A percentile compares a stretch with the other conserved stretches of the same genome.
Evolutionary conservation across 2,113 vertebrate species (phyloP).

Genomic region (Halichoeres trimaculatus): DNA sequence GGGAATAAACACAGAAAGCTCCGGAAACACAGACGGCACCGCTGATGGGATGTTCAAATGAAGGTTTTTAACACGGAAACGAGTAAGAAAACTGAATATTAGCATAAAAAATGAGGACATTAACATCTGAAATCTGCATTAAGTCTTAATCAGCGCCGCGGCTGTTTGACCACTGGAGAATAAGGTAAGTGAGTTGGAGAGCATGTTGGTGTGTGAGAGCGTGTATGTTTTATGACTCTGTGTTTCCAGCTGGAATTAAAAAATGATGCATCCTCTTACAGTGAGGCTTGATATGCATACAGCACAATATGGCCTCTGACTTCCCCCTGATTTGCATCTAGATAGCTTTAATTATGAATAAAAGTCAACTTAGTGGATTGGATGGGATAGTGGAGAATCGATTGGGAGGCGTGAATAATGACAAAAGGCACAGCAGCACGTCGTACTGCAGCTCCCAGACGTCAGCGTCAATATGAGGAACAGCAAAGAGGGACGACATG

Average conservation of each 20-base stretch:
- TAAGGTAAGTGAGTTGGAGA: slow-evolving; percentile 37
- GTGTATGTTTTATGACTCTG: slow-evolving; percentile 28
- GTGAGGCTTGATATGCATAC: slow-evolving; percentile 58
- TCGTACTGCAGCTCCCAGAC: slow-evolving; percentile 70
- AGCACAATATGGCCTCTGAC: slow-evolving; percentile 75
- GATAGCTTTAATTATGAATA: slow-evolving; percentile 87
- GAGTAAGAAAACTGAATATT: slow-evolving; percentile 35
- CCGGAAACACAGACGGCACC: neutral
- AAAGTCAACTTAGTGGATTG: slow-evolving; percentile 82
- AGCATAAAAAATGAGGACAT: slow-evolving; percentile 57
- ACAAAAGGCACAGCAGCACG: slow-evolving; percentile 75
- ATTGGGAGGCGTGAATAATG: slow-evolving; percentile 83
- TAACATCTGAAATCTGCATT: slow-evolving; percentile 60
- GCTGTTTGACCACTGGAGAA: slow-evolving; percentile 60
- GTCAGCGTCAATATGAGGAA: slow-evolving; percentile 58
- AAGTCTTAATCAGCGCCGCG: slow-evolving; percentile 40
- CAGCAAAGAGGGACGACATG: slow-evolving; percentile 44
- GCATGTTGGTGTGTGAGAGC: slow-evolving; percentile 1
- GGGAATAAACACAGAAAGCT: neutral
- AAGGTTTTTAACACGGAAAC: slow-evolving; percentile 51
- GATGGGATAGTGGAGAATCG: slow-evolving; percentile 80
- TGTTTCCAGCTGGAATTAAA: slow-evolving; percentile 37
- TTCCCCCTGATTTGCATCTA: slow-evolving; percentile 84
- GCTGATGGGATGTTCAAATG: slow-evolving; percentile 21
- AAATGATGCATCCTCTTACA: slow-evolving; percentile 49